phyloP scores from a whole-genome alignment of 2,888 invertebrate genomes.

The Brassicogethes aeneus region DNA sequence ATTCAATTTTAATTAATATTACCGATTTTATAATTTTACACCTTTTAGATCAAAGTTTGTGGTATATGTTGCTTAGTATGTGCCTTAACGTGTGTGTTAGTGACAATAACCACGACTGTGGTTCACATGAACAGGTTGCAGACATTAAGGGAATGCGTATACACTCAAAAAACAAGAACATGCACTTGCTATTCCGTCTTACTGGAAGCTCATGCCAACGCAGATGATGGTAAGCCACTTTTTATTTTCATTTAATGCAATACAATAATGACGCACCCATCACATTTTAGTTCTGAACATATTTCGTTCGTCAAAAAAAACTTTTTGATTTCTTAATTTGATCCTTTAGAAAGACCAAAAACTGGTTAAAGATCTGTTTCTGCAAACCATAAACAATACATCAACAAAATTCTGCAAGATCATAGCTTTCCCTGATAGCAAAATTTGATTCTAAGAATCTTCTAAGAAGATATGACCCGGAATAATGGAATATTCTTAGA shows the following conservation, averaged over 20 bases:
- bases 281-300: conserved; percentile 1
- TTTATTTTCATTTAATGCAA: not conserved
- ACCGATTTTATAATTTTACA: not conserved
- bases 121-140: conserved; percentile 86
- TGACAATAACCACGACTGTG: conserved; percentile 84
- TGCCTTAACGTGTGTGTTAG: conserved; percentile 78
- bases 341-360: no score
- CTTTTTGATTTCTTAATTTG: no score
- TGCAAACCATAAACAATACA: no score
- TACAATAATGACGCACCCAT: not conserved
- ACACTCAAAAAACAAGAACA: conserved; percentile 67
- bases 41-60: conserved; percentile 73
- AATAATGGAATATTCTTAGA: no score
- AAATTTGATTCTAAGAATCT: no score
- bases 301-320: conserved; percentile 1
- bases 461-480: no score
- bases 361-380: no score
- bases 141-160: conserved; percentile 78
- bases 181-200: conserved; percentile 72
- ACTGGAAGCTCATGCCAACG: conserved; percentile 54
- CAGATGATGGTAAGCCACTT: conserved; percentile 46
- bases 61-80: conserved; percentile 81
- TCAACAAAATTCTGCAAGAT: no score
- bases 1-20: conserved; percentile 14
- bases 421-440: no score